These are phyloP conservation scores for Drosophila pullipes DNA, from an alignment of 2,888 invertebrate species.

Conservation along the genomic window DNA sequence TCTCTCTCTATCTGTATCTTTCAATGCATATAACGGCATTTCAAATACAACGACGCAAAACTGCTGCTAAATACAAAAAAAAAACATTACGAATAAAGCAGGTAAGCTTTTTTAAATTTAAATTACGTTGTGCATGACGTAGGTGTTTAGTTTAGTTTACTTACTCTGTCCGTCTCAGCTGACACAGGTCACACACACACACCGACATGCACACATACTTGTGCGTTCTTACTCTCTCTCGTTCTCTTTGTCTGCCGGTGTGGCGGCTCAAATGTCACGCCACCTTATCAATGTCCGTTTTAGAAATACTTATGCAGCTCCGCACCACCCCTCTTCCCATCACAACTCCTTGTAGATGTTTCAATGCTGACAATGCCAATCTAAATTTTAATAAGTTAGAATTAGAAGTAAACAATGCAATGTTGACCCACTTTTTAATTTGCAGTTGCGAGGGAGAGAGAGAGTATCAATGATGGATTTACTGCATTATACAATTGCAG, in stretches of 20 bases:
- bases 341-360: not conserved
- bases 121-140: slow-evolving; percentile 43
- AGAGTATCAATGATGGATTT: slow-evolving; percentile 1
- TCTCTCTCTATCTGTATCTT: not conserved
- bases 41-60: slow-evolving; percentile 31
- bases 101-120: slow-evolving; percentile 44
- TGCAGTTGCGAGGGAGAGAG: not conserved
- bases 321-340: not conserved
- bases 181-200: slow-evolving; percentile 33
- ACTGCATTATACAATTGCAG: slow-evolving; percentile 56
- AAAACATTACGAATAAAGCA: slow-evolving; percentile 32
- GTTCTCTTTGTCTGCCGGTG: slow-evolving; percentile 34
- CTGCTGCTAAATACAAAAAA: slow-evolving; percentile 29
- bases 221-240: slow-evolving; percentile 23
- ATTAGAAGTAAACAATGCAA: slow-evolving; percentile 13
- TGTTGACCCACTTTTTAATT: slow-evolving; percentile 49
- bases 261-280: slow-evolving; percentile 64
- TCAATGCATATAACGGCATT: slow-evolving; percentile 45
- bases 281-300: slow-evolving; percentile 66
- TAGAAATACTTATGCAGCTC: slow-evolving; percentile 30
- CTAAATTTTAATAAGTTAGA: slow-evolving; percentile 17
- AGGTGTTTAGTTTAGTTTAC: slow-evolving; percentile 6
- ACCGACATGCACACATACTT: slow-evolving; percentile 6
- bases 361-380: not conserved
- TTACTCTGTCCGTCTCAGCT: slow-evolving; percentile 35